phyloP scores from a whole-genome alignment of 2,113 vertebrate species.

The Chloebia gouldiae region DNA sequence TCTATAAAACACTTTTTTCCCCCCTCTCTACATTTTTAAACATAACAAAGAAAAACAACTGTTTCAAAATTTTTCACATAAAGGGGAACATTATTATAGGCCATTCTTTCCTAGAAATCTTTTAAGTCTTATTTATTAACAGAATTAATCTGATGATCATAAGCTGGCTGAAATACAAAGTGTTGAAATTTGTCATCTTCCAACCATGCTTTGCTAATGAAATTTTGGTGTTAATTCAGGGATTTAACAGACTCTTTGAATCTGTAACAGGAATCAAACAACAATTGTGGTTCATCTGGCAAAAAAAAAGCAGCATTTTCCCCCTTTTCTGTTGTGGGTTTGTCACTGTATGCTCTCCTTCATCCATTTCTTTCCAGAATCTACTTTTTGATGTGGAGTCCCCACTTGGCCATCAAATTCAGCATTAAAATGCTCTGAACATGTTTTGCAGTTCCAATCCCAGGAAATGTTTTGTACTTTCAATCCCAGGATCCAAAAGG shows the following conservation, averaged over 20 bases:
- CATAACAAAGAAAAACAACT: slow-evolving; percentile 61
- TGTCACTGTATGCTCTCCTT: slow-evolving; percentile 57
- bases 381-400: slow-evolving; percentile 58
- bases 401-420: slow-evolving; percentile 26
- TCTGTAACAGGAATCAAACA: slow-evolving; percentile 61
- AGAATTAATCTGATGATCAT: slow-evolving; percentile 72
- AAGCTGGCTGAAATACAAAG: slow-evolving; percentile 68
- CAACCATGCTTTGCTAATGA: slow-evolving; percentile 71
- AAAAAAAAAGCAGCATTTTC: slow-evolving; percentile 52
- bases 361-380: slow-evolving; percentile 60
- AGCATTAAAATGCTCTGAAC: not conserved
- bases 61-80: slow-evolving; percentile 69
- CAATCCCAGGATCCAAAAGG: not conserved
- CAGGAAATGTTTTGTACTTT: slow-evolving; percentile 21
- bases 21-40: slow-evolving; percentile 52
- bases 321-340: slow-evolving; percentile 68
- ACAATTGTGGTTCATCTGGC: slow-evolving; percentile 67
- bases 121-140: slow-evolving; percentile 75
- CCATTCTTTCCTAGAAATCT: slow-evolving; percentile 75
- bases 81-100: slow-evolving; percentile 64
- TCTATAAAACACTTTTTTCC: slow-evolving; percentile 50
- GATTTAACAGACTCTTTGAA: slow-evolving; percentile 58
- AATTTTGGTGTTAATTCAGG: slow-evolving; percentile 69
- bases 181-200: slow-evolving; percentile 67
- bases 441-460: not conserved